A percentile compares a stretch with the other conserved stretches of the same genome.
phyloP scores from a whole-genome alignment of 2,113 vertebrate species.

The Carassius gibelio region DNA sequence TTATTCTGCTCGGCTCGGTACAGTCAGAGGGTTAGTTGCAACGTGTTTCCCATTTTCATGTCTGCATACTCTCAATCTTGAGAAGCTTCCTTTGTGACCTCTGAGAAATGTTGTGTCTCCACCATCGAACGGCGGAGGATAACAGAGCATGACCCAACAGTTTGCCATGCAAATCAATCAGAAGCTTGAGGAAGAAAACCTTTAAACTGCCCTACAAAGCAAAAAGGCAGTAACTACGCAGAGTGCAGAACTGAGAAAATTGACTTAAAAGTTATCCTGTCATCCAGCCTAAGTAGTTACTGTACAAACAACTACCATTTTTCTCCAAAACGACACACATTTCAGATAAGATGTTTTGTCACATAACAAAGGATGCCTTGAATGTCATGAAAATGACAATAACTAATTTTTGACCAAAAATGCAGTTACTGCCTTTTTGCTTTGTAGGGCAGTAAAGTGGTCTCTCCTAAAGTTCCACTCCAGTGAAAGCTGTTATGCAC shows the following conservation, averaged over 20 bases:
- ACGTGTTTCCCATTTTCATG: conserved; percentile 20
- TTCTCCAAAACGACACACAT: too few relatives aligned
- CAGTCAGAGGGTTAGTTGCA: neutral
- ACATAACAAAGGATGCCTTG: too few relatives aligned
- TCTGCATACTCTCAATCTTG: neutral
- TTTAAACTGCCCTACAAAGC: neutral
- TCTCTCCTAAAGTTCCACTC: neutral
- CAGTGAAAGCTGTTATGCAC: neutral
- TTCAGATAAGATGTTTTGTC: too few relatives aligned
- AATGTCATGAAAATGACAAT: too few relatives aligned
- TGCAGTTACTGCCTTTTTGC: too few relatives aligned
- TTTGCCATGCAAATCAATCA: conserved; percentile 41
- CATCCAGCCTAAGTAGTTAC: too few relatives aligned
- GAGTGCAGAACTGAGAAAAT: too few relatives aligned
- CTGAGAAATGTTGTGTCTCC: neutral
- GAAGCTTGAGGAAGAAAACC: neutral
- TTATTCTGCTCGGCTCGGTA: conserved; percentile 25
- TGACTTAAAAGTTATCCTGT: too few relatives aligned
- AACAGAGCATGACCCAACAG: neutral
- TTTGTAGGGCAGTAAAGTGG: too few relatives aligned
- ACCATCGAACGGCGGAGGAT: neutral
- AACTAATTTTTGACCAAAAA: too few relatives aligned
- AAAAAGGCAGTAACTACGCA: too few relatives aligned
- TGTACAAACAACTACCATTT: too few relatives aligned
- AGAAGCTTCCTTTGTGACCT: conserved; percentile 20